Base-by-base conservation (phyloP, 1,140 invertebrate genomes). In the Neodiprion lecontei region DNA sequence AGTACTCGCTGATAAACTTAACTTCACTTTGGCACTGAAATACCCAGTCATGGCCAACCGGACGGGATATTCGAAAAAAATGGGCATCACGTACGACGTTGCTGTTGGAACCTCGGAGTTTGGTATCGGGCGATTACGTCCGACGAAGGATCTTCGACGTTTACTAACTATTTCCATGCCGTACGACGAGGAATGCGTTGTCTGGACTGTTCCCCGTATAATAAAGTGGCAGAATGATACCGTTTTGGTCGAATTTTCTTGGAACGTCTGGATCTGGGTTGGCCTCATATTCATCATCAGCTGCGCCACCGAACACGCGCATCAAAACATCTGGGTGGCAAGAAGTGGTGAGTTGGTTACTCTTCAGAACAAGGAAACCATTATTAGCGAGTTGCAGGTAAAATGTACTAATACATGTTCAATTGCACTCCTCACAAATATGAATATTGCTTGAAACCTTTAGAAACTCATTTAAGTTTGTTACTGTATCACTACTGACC, bases 311-410 rank as follows among this genome's bases (percentile, higher is more conserved):
- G 53, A 61, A 17, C 9, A 61, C 53, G n/a, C 53, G 3, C 53
- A 61, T 61, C 53, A 61, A 61, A 61, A 61, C 8, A 61, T 61
- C 11, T 5, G 53, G 11, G 11, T 12, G 11, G 8, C 53, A 12
- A 61, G 53, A 61, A 61, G n/a, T 61, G 53, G 53, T 61, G n/a
- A 9, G 53, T 61, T 61, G 53, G 53, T 61, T 14, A 61, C 53
- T 14, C 9, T 61, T 17, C 7, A 17, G n/a, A 61, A 0, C 11
- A 8, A 12, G 3, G 53, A 61, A 61, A 4, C 53, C 11, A 61
- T 7, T 61, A 14, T 40, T 40, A 3, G 28, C 1, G 28, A 40
- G 5, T 40, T 40, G 5, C 1, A 40, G 28, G 28, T 40, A 40
- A 40, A 40, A 40, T 40, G 5, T 40, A 40, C 28, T 40, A 40